These are phyloP conservation scores for Atta colombica DNA, from an alignment of 1,140 invertebrate genomes.

Conservation along the genomic window DNA sequence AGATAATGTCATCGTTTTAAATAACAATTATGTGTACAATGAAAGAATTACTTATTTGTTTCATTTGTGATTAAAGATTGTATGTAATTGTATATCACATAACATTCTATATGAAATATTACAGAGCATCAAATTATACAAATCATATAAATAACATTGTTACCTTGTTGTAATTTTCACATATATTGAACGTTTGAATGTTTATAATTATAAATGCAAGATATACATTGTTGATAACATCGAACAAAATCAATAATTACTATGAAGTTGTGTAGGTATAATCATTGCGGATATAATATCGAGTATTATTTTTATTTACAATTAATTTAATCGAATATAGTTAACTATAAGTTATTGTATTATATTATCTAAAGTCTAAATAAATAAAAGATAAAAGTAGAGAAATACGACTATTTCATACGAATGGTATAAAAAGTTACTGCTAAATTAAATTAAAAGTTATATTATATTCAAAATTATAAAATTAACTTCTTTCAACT, in stretches of 20 bases:
- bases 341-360: not conserved
- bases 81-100: not conserved
- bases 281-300: not conserved
- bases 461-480: not conserved
- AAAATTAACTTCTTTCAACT: conserved; percentile 2
- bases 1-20: not conserved
- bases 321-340: conserved; percentile 6
- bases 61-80: not conserved
- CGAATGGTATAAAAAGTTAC: not conserved
- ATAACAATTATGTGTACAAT: not conserved
- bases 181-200: conserved; percentile 12
- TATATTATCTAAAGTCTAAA: not conserved
- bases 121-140: conserved; percentile 20
- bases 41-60: not conserved
- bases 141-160: conserved; percentile 39
- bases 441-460: not conserved
- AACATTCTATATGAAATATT: conserved; percentile 28
- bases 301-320: conserved; percentile 33
- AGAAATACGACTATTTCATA: not conserved
- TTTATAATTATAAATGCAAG: conserved; percentile 45
- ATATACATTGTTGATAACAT: conserved; percentile 38
- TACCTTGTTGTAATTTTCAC: conserved; percentile 36
- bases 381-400: conserved; percentile 4
- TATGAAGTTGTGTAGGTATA: not conserved
- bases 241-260: conserved; percentile 53